Evolutionary conservation across 2,888 invertebrate species (phyloP), one percentile per base, ranked within the genome.

Genomic region (Eristalis intricaria): DNA sequence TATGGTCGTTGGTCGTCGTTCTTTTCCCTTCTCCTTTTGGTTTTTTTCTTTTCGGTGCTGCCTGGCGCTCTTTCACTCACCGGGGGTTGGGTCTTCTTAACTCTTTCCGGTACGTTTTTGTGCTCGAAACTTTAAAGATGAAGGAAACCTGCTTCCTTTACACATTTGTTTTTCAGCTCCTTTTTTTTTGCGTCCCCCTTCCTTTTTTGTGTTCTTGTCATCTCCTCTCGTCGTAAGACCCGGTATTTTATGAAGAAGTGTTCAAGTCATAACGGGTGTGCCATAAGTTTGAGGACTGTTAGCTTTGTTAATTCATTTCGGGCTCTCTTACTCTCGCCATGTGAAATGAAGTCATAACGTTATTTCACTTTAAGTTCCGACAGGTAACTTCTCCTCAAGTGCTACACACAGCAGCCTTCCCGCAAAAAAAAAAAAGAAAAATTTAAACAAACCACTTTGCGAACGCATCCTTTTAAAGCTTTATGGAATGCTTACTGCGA

Each of bases 51-150:
- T 35, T 35, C 22, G n/a, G 26, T 3, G n/a, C 29, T 23, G 40
- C 43, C 65, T 63, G 65, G 58, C 77, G 60, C 65, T 29, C 74
- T 13, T 19, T 50, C 70, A 29, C 35, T 15, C 68, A 10, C 1
- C 5, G 32, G 2, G 26, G 60, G 69, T 40, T 74, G 26, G 43
- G 7, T 43, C 61, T 61, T 65, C 73, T 74, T 74, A 82, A 86
- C 85, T 86, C 85, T 82, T 86, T 86, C 69, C 78, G 40, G 69
- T 82, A 40, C 26, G 26, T 63, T 58, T 73, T 81, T 65, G 66
- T 50, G 56, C 23, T 60, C 68, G 35, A 73, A 32, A 64, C 26
- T 86, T 78, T 65, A 63, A 64, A 77, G 50, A 74, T 56, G 50
- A 82, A 63, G 40, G 61, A 64, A 71, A 68, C 63, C 74, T 38